Evolutionary conservation across 2,888 invertebrate species (phyloP), one percentile per base, ranked within the genome.

Genomic region (Neoscelio sp.): DNA sequence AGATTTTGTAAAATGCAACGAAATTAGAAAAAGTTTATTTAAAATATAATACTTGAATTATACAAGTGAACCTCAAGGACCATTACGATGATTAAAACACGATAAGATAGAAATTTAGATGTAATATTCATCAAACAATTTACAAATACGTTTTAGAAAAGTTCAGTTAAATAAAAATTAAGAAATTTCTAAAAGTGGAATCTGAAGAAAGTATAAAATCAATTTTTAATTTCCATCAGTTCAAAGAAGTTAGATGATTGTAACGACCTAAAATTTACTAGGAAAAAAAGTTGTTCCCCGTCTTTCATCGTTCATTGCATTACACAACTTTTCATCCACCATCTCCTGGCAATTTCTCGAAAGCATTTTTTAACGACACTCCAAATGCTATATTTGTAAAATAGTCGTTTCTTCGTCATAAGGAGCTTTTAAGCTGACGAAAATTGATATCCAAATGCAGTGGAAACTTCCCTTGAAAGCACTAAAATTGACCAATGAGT

Each of bases 111-210:
- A 44, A 20, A 20, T 44, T 44, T n/a, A 2, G 2, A 17, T 20
- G 4, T 20, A 44, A 44, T 4, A 44, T 44, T 44, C 10, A 20
- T 44, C 44, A 44, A 44, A 48, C 15, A 48, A 48, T 48, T 48
- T 26, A 2, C 2, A 17, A 30, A 50, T 30, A 17, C 17, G 30
- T 30, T 50, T 30, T 26, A 30, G 50, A 50, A 30, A 50, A 46
- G 7, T 26, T 46, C 26, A 13, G 23, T 12, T 7, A 7, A 46
- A 23, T 46, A 46, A 26, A 46, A 20, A 13, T 6, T n/a, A 33
- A 30, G 28, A 50, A n/a, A n/a, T n/a, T n/a, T n/a, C n/a, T n/a
- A n/a, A n/a, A n/a, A n/a, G n/a, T n/a, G 38, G 10, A 13, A 50
- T 33, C 33, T 8, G 28, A 15, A 2, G 1, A 15, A 3, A 8